Evolutionary conservation across 2,113 vertebrate genomes (phyloP).

Genomic region (Oxyura jamaicensis): DNA sequence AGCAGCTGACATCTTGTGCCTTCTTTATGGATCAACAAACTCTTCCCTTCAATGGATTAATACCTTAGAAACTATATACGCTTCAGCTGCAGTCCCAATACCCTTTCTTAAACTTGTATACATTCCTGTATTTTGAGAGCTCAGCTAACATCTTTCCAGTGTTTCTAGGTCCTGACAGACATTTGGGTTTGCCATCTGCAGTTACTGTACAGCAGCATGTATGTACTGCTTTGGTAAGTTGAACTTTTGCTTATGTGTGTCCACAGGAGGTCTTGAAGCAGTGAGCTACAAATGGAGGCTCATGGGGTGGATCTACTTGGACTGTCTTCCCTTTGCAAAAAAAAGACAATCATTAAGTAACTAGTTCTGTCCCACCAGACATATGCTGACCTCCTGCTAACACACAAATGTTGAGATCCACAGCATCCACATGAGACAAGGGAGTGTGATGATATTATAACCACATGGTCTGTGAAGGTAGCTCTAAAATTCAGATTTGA

Average conservation of each 20-base stretch:
- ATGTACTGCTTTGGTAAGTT: background rate
- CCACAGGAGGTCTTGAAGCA: background rate
- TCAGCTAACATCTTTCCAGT: background rate
- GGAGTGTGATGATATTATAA: background rate
- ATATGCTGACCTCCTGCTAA: background rate
- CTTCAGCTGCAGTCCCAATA: background rate
- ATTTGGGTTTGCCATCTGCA: background rate
- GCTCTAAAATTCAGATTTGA: background rate
- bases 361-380: background rate
- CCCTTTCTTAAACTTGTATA: background rate
- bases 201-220: accelerated
- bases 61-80: background rate
- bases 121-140: background rate
- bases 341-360: background rate
- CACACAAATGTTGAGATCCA: background rate
- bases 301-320: background rate
- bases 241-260: background rate
- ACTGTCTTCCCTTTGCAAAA: background rate
- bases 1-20: conserved; percentile 36
- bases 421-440: background rate
- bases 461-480: background rate
- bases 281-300: background rate
- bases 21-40: background rate
- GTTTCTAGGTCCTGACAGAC: background rate
- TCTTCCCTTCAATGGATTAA: background rate